A percentile compares a stretch with the other conserved stretches of the same genome.
Conservation (phyloP, 2,888 invertebrate genomes). For the Platycnemis pennipes region DNA sequence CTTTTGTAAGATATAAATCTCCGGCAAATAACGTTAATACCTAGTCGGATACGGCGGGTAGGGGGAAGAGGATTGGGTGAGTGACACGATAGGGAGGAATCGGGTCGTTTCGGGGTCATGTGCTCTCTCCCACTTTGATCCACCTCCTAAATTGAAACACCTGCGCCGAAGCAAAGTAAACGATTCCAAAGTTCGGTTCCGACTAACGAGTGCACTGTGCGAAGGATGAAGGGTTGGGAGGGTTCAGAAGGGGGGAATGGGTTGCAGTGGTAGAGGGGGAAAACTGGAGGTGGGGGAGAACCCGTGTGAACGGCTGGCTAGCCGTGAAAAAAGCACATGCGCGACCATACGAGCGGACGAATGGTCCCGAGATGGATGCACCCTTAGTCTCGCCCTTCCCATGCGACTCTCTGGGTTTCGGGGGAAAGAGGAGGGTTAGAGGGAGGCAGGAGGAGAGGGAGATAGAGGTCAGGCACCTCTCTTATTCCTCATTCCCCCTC, state of each 20-base stretch:
- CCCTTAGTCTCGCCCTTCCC: background rate
- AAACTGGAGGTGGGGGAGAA: too few relatives aligned
- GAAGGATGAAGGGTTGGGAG: background rate
- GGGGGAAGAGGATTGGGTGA: background rate
- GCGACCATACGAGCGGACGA: background rate
- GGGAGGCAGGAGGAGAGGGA: background rate
- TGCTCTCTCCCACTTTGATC: background rate
- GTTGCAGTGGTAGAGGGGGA: background rate
- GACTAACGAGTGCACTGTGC: conserved; percentile 7
- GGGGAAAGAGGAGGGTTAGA: background rate
- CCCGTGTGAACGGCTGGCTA: background rate
- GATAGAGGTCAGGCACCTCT: background rate
- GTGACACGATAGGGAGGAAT: background rate
- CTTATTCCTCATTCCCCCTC: background rate
- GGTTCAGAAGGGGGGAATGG: background rate
- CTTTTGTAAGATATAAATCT: background rate
- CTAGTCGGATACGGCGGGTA: background rate
- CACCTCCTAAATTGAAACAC: conserved; percentile 32
- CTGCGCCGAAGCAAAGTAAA: conserved; percentile 27
- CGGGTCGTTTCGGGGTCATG: background rate
- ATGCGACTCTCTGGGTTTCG: background rate
- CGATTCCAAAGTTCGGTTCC: background rate
- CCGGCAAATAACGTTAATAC: background rate
- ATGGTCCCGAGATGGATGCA: background rate
- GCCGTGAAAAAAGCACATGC: background rate